Evolutionary conservation across 2,888 invertebrate species (phyloP), one percentile per base, ranked within the genome.

Genomic region (Liodrosophila aerea): DNA sequence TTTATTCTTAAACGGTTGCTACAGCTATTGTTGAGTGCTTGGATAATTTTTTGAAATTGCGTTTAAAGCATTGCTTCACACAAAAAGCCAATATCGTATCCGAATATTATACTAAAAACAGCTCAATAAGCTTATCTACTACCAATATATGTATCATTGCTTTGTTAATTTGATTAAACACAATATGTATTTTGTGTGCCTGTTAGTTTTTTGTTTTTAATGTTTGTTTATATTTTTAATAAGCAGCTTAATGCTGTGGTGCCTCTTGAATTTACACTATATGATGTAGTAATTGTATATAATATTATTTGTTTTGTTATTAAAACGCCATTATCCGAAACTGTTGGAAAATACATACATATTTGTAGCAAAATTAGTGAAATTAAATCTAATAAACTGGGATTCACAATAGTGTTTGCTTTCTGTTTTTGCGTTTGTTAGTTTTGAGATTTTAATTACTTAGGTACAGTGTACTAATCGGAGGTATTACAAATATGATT

Each of bases 401-500:
- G 62, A 51, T 58, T 59, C 52, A 59, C 39, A 68, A 57, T 22
- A 33, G 29, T 60, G 33, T 67, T 67, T n/a, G n/a, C n/a, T n/a
- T n/a, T 13, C 33, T 27, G 34, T 46, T 67, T 34, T 22, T 4
- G 22, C 22, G 2, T 22, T 22, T 44, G 30, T 41, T 49, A 62
- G 30, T 49, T 49, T 53, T 5, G 22, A 45, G 46, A 53, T 67
- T 13, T 57, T 58, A 56, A 53, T 59, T 59, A 60, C 59, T 69
- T 76, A 81, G 86, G 81, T 81, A 86, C 86, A 82, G 70, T 70
- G 64, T 65, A 62, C 83, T 82, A 85, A 53, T 83, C 86, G 82
- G 82, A 83, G 82, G 82, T 86, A 82, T 86, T 68, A 68, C 62
- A 66, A 58, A 71, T 54, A 64, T 77, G 71, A 83, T 80, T 80